phyloP scores from a whole-genome alignment of 2,797 vertebrate species.

The Acanthurus tractus region DNA sequence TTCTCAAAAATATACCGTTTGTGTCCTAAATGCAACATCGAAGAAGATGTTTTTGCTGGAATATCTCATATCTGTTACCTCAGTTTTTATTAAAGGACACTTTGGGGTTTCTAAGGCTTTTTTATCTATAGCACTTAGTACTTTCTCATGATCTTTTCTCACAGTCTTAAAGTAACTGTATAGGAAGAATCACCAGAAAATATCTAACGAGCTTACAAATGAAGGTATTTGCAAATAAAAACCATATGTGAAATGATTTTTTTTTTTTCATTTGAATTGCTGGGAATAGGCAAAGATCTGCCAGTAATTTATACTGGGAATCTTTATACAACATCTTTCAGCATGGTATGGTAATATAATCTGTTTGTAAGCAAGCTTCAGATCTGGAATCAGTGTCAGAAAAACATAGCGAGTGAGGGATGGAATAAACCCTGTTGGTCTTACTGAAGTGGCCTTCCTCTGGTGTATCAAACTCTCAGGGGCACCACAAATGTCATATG shows the following conservation, averaged over 20 bases:
- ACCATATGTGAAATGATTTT: background rate
- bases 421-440: constrained; percentile 18
- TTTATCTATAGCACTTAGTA: background rate
- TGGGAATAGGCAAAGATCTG: constrained; percentile 2
- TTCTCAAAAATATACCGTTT: constrained; percentile 9
- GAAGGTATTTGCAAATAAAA: constrained; percentile 5
- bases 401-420: constrained; percentile 7
- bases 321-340: background rate
- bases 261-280: background rate
- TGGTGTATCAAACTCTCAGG: constrained; percentile 15
- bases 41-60: constrained; percentile 10
- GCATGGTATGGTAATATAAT: background rate
- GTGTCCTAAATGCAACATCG: background rate
- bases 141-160: background rate
- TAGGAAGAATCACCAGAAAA: background rate
- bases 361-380: constrained; percentile 25
- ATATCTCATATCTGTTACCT: constrained; percentile 32
- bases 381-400: constrained; percentile 20
- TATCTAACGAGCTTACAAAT: background rate
- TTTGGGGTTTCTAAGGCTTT: background rate
- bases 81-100: constrained; percentile 14
- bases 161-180: background rate
- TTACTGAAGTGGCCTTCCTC: constrained; percentile 35
- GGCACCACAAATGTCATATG: constrained; percentile 1
- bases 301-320: background rate